phyloP scores from a whole-genome alignment of 2,797 vertebrate species.

The Manis javanica region DNA sequence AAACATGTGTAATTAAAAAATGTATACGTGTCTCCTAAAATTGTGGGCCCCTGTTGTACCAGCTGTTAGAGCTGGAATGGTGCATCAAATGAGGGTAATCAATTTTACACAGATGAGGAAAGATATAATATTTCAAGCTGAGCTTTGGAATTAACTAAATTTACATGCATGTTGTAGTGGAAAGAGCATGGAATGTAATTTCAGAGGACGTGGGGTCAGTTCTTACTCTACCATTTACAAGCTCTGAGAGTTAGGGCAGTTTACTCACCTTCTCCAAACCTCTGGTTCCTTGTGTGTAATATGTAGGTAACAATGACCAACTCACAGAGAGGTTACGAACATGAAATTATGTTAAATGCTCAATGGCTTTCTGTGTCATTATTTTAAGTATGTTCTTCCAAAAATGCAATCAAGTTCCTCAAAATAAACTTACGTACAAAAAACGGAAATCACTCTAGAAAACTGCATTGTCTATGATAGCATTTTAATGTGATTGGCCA shows the following conservation, averaged over 20 bases:
- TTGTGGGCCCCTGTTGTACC: conserved; percentile 19
- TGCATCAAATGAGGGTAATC: conserved; percentile 76
- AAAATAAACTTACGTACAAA: conserved; percentile 28
- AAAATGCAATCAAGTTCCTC: background rate
- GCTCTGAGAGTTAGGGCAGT: conserved; percentile 5
- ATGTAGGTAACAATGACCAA: background rate
- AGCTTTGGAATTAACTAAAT: conserved; percentile 79
- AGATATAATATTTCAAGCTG: conserved; percentile 79
- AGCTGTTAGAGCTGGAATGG: conserved; percentile 78
- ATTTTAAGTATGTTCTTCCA: conserved; percentile 24
- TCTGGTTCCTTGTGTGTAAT: background rate
- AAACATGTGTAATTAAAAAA: conserved; percentile 72
- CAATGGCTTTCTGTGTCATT: background rate
- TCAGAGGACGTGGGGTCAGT: conserved; percentile 70
- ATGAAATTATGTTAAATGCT: background rate
- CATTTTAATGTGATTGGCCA: background rate
- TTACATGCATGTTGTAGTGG: conserved; percentile 77
- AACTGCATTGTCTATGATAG: background rate
- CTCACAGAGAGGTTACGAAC: background rate
- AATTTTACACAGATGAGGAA: conserved; percentile 81
- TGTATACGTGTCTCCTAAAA: conserved; percentile 55
- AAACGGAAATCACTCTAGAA: background rate
- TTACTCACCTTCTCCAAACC: conserved; percentile 28
- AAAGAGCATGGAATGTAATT: conserved; percentile 78
- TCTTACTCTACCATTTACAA: conserved; percentile 29